Evolutionary conservation across 2,888 invertebrate species (phyloP).

Genomic region (Nowickia ferox): DNA sequence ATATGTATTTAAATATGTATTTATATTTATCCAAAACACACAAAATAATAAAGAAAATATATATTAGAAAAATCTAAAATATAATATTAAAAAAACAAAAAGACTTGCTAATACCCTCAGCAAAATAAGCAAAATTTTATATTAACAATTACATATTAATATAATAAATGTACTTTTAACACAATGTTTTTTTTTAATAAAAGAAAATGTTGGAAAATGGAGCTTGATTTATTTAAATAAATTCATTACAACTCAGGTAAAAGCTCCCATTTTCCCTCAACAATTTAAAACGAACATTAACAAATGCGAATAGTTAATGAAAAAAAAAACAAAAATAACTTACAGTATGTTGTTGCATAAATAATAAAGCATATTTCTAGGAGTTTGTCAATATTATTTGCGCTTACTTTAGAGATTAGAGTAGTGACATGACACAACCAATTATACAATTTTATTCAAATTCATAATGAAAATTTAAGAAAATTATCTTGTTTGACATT

Average conservation of each 20-base stretch:
- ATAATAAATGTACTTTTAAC: constrained; percentile 17
- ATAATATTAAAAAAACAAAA: background rate
- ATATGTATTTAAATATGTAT: background rate
- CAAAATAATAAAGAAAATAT: constrained; percentile 63
- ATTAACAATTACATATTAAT: constrained; percentile 13
- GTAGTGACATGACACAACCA: constrained; percentile 31
- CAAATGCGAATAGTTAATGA: constrained; percentile 18
- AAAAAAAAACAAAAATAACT: constrained; percentile 30
- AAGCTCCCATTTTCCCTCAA: constrained; percentile 63
- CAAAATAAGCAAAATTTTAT: constrained; percentile 7
- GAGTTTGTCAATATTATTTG: constrained; percentile 66
- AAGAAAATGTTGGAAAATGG: constrained; percentile 38
- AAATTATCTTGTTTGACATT: constrained; percentile 22
- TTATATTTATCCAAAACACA: constrained; percentile 38
- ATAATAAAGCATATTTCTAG: constrained; percentile 60
- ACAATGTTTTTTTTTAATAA: constrained; percentile 14
- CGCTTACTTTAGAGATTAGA: constrained; percentile 61
- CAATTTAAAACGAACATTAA: constrained; percentile 16
- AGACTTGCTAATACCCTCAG: constrained; percentile 40
- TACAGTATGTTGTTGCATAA: constrained; percentile 27
- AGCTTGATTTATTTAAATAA: constrained; percentile 72
- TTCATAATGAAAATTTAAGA: background rate
- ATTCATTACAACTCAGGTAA: constrained; percentile 72
- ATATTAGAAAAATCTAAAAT: constrained; percentile 70
- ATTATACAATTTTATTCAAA: constrained; percentile 42